phyloP scores from a whole-genome alignment of 2,888 invertebrate species.

The Cheilosia pagana region DNA sequence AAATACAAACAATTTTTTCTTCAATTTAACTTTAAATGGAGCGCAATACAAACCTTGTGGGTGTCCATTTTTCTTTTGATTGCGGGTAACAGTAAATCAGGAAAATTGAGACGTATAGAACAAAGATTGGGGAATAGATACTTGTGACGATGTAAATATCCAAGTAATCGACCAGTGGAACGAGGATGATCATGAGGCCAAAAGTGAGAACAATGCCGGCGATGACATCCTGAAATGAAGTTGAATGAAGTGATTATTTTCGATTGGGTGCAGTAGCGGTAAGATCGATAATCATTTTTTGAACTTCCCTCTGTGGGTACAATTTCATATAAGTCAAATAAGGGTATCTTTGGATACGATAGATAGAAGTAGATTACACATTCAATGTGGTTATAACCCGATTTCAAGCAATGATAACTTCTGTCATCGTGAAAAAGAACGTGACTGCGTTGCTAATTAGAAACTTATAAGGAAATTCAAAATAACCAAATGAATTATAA shows the following conservation, averaged over 20 bases:
- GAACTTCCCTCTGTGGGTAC: too few relatives aligned
- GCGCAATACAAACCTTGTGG: slow-evolving; percentile 88
- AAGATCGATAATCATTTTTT: too few relatives aligned
- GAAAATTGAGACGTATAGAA: slow-evolving; percentile 87
- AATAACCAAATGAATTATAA: background rate
- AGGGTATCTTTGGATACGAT: too few relatives aligned
- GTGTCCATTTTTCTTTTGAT: slow-evolving; percentile 92
- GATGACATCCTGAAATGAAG: slow-evolving; percentile 89
- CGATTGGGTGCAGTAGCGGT: too few relatives aligned
- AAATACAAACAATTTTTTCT: background rate
- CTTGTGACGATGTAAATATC: slow-evolving; percentile 90
- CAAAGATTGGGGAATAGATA: slow-evolving; percentile 86
- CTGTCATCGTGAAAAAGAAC: background rate
- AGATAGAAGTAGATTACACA: too few relatives aligned
- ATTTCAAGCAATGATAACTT: too few relatives aligned
- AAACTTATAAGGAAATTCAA: slow-evolving; percentile 20
- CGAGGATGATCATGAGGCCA: slow-evolving; percentile 88
- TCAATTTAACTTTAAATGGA: background rate
- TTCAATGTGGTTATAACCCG: too few relatives aligned
- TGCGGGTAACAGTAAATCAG: slow-evolving; percentile 92
- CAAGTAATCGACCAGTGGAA: slow-evolving; percentile 90
- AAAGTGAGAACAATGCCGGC: slow-evolving; percentile 90
- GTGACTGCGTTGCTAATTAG: slow-evolving; percentile 8
- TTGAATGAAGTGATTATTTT: background rate
- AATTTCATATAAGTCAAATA: too few relatives aligned